A percentile compares a stretch with the other conserved stretches of the same genome.
Evolutionary conservation across 2,797 vertebrate genomes (phyloP).

Genomic region (Macropus fuliginosus): DNA sequence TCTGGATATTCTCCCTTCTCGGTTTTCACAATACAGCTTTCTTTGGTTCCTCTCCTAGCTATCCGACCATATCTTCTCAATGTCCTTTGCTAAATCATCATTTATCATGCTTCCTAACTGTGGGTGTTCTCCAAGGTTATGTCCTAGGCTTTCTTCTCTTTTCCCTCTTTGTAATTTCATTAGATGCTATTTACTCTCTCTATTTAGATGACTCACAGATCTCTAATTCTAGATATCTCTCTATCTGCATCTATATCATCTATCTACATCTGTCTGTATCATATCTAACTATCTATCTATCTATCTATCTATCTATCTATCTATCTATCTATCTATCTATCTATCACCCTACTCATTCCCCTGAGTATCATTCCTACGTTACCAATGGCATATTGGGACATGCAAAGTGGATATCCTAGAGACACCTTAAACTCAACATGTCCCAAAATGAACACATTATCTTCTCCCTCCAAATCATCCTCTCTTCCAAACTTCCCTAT

Average conservation of each 20-base stretch:
- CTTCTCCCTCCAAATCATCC: background rate
- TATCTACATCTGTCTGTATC: too few species aligned
- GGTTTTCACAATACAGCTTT: background rate
- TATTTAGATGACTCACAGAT: background rate
- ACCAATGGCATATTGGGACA: background rate
- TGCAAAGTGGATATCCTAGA: background rate
- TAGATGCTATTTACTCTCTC: background rate
- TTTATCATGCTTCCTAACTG: background rate
- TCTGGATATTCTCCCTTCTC: background rate
- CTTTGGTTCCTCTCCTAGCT: background rate
- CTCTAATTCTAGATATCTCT: background rate
- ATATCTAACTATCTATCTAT: too few species aligned
- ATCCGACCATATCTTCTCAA: background rate
- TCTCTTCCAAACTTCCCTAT: background rate
- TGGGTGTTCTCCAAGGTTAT: background rate
- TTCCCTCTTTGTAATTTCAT: background rate
- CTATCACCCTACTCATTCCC: background rate
- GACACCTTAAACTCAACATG: background rate
- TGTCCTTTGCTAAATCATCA: background rate
- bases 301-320: too few species aligned
- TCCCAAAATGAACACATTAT: background rate
- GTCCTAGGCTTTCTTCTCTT: background rate
- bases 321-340: too few species aligned
- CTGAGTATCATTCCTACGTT: background rate
- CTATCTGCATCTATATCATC: background rate